Conservation (phyloP, 2,113 vertebrate genomes). For the human region DNA sequence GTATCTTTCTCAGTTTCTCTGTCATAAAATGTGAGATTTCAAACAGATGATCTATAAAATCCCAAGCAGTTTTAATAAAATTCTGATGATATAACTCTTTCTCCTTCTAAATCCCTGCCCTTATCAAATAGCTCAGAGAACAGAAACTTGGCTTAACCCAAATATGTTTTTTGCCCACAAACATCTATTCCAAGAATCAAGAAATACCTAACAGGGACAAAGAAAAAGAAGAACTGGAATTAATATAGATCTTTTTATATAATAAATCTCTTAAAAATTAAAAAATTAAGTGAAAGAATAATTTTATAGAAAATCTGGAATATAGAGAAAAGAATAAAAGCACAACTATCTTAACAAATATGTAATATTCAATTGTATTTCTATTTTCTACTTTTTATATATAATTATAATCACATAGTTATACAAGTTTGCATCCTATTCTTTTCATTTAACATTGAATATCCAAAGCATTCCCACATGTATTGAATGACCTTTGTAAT, state of each 20-base stretch:
- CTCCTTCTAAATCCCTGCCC: conserved; percentile 65
- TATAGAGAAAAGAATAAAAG: conserved; percentile 20
- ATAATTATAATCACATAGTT: neutral
- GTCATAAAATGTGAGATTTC: conserved; percentile 59
- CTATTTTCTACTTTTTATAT: neutral
- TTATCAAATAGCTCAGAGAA: conserved; percentile 74
- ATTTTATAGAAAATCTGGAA: conserved; percentile 33
- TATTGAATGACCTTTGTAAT: neutral
- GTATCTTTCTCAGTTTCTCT: conserved; percentile 51
- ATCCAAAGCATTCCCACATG: neutral
- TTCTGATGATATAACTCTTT: conserved; percentile 70
- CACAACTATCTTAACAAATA: neutral
- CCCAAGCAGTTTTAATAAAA: conserved; percentile 75
- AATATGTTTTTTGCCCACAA: conserved; percentile 2
- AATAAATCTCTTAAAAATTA: neutral
- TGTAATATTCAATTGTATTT: conserved; percentile 30
- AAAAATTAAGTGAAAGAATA: neutral
- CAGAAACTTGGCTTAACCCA: conserved; percentile 70
- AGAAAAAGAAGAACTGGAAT: conserved; percentile 48
- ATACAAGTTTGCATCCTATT: neutral
- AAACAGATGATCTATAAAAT: conserved; percentile 70
- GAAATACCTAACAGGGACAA: conserved; percentile 51
- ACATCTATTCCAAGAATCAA: conserved; percentile 61
- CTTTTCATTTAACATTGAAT: neutral
- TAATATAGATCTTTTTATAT: neutral